phyloP scores from a whole-genome alignment of 2,797 vertebrate genomes.

The Knipowitschia caucasica region DNA sequence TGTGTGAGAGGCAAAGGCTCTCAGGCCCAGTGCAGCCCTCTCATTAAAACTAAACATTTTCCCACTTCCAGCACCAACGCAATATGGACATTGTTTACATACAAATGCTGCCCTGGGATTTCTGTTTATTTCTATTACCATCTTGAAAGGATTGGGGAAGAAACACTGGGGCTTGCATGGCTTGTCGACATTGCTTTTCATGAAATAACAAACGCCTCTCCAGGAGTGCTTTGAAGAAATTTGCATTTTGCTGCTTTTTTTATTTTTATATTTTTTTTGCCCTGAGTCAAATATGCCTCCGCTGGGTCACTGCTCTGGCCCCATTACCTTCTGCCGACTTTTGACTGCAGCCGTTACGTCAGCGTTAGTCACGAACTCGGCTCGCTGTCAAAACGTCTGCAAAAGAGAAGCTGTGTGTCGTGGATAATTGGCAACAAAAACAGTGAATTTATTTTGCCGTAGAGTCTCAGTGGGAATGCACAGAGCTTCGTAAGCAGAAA shows the following conservation, averaged over 20 bases:
- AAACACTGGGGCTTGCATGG: constrained; percentile 24
- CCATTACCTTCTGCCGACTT: constrained; percentile 19
- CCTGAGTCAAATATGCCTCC: constrained; percentile 29
- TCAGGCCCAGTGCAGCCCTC: constrained; percentile 68
- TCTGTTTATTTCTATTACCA: constrained; percentile 72
- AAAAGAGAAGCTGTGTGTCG: not conserved
- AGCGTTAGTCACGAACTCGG: not conserved
- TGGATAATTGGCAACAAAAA: constrained; percentile 2
- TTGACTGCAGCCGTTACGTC: not conserved
- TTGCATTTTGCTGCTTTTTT: not conserved
- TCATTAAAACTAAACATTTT: constrained; percentile 80
- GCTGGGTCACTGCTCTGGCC: constrained; percentile 29
- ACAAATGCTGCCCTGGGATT: constrained; percentile 74
- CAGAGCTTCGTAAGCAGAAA: constrained; percentile 1
- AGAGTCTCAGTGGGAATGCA: constrained; percentile 4
- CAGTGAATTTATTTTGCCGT: not conserved
- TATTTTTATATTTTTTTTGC: constrained; percentile 39
- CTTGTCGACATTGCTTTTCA: constrained; percentile 67
- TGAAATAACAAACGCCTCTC: constrained; percentile 64
- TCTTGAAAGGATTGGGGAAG: constrained; percentile 32
- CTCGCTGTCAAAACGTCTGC: not conserved
- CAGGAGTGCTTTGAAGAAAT: constrained; percentile 60
- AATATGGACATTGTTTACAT: constrained; percentile 76
- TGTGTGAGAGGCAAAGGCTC: constrained; percentile 58
- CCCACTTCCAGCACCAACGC: constrained; percentile 69